These are phyloP conservation scores for Melanotus villosus DNA, from an alignment of 2,888 invertebrate genomes.

Conservation along the genomic window DNA sequence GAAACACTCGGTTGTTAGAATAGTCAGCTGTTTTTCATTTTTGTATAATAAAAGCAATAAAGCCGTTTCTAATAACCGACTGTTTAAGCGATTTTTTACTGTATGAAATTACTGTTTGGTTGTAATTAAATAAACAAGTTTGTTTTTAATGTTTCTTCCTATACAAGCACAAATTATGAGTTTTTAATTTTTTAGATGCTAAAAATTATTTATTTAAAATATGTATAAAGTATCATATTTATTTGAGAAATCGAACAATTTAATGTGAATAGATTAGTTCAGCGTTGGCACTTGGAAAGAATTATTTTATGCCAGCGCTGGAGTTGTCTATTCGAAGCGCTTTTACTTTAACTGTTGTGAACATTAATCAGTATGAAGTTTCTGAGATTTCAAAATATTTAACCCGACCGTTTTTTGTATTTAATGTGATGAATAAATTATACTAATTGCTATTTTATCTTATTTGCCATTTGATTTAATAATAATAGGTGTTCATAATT, in stretches of 20 bases:
- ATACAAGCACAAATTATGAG: conserved; percentile 16
- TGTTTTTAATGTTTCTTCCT: conserved; percentile 19
- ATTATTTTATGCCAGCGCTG: conserved; percentile 13
- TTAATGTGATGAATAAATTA: conserved; percentile 22
- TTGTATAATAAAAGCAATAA: no score
- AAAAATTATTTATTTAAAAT: conserved; percentile 29
- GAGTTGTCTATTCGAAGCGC: conserved; percentile 20
- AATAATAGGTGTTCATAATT: not conserved
- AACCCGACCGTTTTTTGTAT: conserved; percentile 25
- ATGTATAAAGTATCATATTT: conserved; percentile 12
- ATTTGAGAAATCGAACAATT: not conserved
- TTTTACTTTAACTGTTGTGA: conserved; percentile 13
- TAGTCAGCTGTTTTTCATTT: no score
- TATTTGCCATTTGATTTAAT: not conserved
- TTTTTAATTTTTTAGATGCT: not conserved
- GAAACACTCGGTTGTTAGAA: no score
- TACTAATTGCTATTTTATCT: conserved; percentile 20
- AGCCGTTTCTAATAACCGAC: not conserved
- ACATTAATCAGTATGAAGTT: conserved; percentile 20
- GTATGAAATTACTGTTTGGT: conserved; percentile 4
- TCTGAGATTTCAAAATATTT: conserved; percentile 3
- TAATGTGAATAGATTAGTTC: conserved; percentile 16
- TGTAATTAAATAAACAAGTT: no score
- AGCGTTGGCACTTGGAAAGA: not conserved
- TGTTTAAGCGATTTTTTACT: conserved; percentile 1